Evolutionary conservation across 2,888 invertebrate genomes (phyloP).

Genomic region (Bombylius major): DNA sequence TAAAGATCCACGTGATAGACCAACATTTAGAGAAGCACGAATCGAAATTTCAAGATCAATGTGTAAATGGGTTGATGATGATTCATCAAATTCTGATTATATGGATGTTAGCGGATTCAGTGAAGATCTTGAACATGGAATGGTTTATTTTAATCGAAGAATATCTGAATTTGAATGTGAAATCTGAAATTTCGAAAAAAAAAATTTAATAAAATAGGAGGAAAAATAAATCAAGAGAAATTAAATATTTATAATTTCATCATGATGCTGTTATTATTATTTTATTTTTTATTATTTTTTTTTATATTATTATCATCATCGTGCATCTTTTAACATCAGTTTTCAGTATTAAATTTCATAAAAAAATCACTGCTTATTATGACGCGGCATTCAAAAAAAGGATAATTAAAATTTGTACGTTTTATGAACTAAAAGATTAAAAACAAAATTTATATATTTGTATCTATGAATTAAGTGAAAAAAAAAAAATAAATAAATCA

Average conservation of each 20-base stretch:
- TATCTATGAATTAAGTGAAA: no score
- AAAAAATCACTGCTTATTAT: no score
- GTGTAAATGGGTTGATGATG: constrained; percentile 36
- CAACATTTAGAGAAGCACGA: constrained; percentile 51
- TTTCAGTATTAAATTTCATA: background rate
- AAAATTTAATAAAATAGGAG: no score
- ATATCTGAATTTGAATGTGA: constrained; percentile 54
- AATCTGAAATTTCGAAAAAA: constrained; percentile 33
- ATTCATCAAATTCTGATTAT: constrained; percentile 33
- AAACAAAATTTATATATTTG: no score
- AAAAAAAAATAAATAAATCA: no score
- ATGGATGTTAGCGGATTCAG: constrained; percentile 38
- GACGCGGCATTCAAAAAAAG: no score
- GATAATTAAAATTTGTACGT: no score
- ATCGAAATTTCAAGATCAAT: constrained; percentile 32
- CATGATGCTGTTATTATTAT: background rate
- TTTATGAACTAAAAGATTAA: no score
- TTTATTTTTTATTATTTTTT: background rate
- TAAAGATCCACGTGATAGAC: constrained; percentile 58
- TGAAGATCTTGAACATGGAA: constrained; percentile 36
- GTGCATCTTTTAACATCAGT: background rate
- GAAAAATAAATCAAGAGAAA: background rate
- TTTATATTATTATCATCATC: background rate
- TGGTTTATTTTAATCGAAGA: constrained; percentile 38
- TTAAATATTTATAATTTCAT: no score